Evolutionary conservation across 2,888 invertebrate species (phyloP).

Genomic region (Melieria picta): DNA sequence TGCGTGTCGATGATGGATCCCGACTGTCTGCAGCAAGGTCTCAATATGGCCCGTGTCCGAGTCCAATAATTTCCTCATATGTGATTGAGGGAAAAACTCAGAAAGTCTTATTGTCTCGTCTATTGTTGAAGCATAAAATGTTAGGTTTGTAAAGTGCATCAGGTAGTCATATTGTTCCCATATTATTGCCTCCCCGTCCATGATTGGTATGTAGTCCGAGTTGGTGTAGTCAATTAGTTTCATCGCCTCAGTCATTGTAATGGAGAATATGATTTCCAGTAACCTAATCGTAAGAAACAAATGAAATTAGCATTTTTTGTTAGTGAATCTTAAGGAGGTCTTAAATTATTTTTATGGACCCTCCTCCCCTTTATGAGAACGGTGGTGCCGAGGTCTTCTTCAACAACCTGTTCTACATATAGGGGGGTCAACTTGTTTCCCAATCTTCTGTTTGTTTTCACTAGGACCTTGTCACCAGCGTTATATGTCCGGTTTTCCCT

Average conservation of each 20-base stretch:
- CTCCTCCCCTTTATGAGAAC: too few relatives aligned
- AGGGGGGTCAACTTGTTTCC: too few relatives aligned
- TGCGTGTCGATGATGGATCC: neutral
- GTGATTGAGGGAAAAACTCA: too few relatives aligned
- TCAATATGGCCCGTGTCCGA: neutral
- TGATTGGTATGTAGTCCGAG: neutral
- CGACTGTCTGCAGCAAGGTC: neutral
- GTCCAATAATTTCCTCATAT: neutral
- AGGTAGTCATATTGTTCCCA: conserved; percentile 25
- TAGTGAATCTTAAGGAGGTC: too few relatives aligned
- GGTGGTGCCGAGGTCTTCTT: too few relatives aligned
- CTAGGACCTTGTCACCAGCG: conserved; percentile 18
- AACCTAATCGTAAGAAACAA: conserved; percentile 13
- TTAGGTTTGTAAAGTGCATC: neutral
- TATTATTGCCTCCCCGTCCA: conserved; percentile 22
- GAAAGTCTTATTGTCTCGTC: too few relatives aligned
- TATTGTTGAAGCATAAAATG: too few relatives aligned
- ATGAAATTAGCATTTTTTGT: neutral
- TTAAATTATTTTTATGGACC: too few relatives aligned
- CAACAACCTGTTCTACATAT: too few relatives aligned
- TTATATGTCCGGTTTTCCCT: conserved; percentile 28
- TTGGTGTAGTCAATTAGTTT: conserved; percentile 27
- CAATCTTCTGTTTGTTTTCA: neutral
- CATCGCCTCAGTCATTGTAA: neutral
- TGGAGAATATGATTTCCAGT: neutral